phyloP scores from a whole-genome alignment of 2,888 invertebrate genomes.

The Meteorus colon region DNA sequence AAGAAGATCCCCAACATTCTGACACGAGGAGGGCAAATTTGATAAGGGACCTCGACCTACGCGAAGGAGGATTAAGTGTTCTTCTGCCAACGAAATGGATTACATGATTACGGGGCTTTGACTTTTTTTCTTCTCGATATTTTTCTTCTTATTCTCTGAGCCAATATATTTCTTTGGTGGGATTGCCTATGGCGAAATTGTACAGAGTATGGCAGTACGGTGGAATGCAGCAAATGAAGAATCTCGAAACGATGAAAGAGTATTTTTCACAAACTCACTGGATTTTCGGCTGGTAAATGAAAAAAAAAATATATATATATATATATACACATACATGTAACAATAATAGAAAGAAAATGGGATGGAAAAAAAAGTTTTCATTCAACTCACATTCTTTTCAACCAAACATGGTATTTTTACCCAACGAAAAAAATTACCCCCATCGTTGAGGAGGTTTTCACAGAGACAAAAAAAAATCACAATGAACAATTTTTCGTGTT shows the following conservation, averaged over 20 bases:
- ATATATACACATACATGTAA: too few species aligned
- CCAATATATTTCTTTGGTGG: neutral
- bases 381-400: conserved; percentile 29
- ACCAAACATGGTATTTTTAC: conserved; percentile 25
- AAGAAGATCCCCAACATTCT: conserved; percentile 5
- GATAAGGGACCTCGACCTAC: conserved; percentile 26
- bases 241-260: conserved; percentile 15
- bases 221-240: conserved; percentile 27
- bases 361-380: conserved; percentile 14
- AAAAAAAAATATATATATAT: conserved; percentile 1
- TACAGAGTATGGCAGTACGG: neutral
- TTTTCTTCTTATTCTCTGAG: neutral
- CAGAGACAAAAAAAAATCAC: conserved; percentile 38
- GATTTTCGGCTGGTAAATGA: conserved; percentile 5
- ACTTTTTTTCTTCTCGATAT: conserved; percentile 7
- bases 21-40: conserved; percentile 31
- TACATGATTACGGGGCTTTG: conserved; percentile 19
- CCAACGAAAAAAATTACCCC: conserved; percentile 54
- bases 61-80: conserved; percentile 35
- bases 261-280: conserved; percentile 11
- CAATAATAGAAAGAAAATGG: conserved; percentile 4
- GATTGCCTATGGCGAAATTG: conserved; percentile 1
- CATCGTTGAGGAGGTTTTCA: conserved; percentile 28
- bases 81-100: conserved; percentile 29
- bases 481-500: conserved; percentile 34